Conservation (phyloP, 2,797 vertebrate genomes). For the Lutjanus argentimaculatus region DNA sequence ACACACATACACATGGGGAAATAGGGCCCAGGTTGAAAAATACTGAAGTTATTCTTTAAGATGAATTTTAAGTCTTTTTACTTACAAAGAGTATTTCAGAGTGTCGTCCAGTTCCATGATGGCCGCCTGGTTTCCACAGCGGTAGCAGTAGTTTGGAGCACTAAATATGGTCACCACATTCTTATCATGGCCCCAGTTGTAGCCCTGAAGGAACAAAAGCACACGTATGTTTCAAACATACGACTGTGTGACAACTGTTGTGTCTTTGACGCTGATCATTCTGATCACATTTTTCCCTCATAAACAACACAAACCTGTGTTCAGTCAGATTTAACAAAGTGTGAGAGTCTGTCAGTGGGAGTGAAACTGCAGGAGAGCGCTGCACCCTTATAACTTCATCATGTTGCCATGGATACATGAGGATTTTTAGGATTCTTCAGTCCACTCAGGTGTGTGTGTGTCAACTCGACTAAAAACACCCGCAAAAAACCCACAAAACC, state of each 20-base stretch:
- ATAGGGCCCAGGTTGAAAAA: no score
- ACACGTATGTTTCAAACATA: neutral
- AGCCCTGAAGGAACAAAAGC: conserved; percentile 84
- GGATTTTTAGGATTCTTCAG: conserved; percentile 13
- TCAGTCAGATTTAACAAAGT: neutral
- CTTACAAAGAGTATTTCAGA: conserved; percentile 98
- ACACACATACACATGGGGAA: no score
- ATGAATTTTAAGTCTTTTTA: conserved; percentile 44
- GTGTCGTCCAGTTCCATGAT: conserved; percentile 99
- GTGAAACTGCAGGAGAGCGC: neutral
- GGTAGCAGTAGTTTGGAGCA: conserved; percentile 98
- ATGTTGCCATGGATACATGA: conserved; percentile 39
- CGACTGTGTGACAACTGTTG: neutral
- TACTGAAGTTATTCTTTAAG: no score
- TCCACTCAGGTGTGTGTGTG: conserved; percentile 8
- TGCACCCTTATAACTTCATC: neutral
- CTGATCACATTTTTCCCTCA: neutral
- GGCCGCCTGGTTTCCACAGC: conserved; percentile 97
- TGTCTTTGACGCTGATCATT: no score
- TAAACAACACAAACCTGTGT: no score
- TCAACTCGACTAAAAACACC: neutral
- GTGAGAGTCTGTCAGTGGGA: conserved; percentile 7
- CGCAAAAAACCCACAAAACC: no score
- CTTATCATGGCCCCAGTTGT: conserved; percentile 97
- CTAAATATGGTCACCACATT: conserved; percentile 98